Percentiles rank a stretch among this genome's conserved stretches.
These are phyloP conservation scores for Proteles cristata DNA, from an alignment of 2,113 vertebrate species.

Conservation along the genomic window DNA sequence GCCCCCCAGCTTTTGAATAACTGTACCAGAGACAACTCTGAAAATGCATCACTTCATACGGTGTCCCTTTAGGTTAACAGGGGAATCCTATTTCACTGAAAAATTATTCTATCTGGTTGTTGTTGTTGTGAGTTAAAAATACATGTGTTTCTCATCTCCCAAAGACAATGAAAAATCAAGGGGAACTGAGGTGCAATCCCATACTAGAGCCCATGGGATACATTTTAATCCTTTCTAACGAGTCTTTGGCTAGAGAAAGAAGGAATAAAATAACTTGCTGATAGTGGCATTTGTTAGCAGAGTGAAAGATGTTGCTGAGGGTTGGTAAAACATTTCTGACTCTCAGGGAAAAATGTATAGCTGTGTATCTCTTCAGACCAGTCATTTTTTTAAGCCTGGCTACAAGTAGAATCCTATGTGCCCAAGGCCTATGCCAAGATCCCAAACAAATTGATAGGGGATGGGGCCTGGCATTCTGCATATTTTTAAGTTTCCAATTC, in stretches of 20 bases:
- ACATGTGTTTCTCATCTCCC: background rate
- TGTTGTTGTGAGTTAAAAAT: slow-evolving; percentile 7
- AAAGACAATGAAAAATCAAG: background rate
- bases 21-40: background rate
- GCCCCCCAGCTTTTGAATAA: background rate
- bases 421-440: background rate
- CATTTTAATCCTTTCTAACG: slow-evolving; percentile 11
- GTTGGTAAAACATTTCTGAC: background rate
- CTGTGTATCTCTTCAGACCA: background rate
- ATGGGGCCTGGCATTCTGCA: background rate
- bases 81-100: background rate
- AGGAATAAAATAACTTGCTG: background rate
- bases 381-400: background rate
- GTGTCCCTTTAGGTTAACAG: background rate
- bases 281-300: background rate
- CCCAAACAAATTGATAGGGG: background rate
- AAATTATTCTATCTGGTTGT: background rate
- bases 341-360: background rate
- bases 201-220: background rate
- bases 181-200: background rate
- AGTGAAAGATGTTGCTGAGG: background rate
- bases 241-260: background rate
- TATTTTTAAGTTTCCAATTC: background rate
- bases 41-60: background rate
- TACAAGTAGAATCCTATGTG: background rate